Evolutionary conservation across 2,888 invertebrate species (phyloP), one percentile per base, ranked within the genome.

Genomic region (Lissonota sp.): DNA sequence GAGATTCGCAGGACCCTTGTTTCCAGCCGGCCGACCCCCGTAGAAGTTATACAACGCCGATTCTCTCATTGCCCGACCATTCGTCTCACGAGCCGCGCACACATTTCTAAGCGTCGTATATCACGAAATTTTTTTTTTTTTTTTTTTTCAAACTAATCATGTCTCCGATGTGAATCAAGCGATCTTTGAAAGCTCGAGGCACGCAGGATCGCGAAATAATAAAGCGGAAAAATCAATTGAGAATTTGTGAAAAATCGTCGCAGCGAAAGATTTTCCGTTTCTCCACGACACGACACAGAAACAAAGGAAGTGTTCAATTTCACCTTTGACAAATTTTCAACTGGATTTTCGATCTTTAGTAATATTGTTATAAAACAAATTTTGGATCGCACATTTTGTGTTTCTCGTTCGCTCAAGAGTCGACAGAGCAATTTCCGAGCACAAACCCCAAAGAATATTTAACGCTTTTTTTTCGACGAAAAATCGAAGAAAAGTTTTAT

Each of bases 21-120:
- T 80, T 44, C 62, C 37, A 63, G 58, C 76, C 39, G 72, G 73
- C 63, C 80, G 53, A 58, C 72, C 77, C 63, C 74, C 71, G 57
- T 46, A 42, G 10, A 40, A 14, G 72, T 80, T 80, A 73, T 77
- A 80, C 80, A 80, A 76, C 70, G 70, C 69, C 51, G 72, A 81
- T 74, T 74, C 69, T 58, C 26, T 7, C 8, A 55, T 39, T 37
- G 12, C 37, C 53, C 12, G 8, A 12, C 51, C 49, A 10, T 62
- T 8, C 14, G 53, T 49, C 60, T 14, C 12, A 6, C 16, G 14
- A 49, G 12, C 10, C 16, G 14, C 51, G n/a, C n/a, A n/a, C n/a
- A 26, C 26, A 44, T 44, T 44, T 10, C 44, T 8, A 8, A 10
- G 44, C 44, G 44, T 44, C 10, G 44, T 1, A 12, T 62, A 16